These are phyloP conservation scores for Sandelia bainsii DNA, from an alignment of 2,797 vertebrate genomes.

Conservation along the genomic window DNA sequence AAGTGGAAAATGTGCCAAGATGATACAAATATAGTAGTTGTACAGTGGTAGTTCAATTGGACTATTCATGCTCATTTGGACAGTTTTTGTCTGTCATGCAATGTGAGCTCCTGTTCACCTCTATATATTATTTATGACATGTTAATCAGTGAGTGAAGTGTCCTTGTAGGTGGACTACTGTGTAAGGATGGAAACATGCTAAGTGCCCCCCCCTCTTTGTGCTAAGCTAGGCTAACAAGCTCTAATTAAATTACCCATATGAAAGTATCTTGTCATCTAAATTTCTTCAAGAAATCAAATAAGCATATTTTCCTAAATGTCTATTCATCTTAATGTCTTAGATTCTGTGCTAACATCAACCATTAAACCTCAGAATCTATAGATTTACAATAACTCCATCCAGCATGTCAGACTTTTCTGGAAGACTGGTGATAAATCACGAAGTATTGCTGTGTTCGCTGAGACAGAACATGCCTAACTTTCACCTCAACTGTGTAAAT, in stretches of 20 bases:
- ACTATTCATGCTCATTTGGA: neutral
- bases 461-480: conserved; percentile 19
- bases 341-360: conserved; percentile 1
- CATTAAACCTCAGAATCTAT: conserved; percentile 12
- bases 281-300: neutral
- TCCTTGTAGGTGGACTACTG: neutral
- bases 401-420: conserved; percentile 8
- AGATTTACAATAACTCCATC: conserved; percentile 17
- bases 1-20: conserved; percentile 19
- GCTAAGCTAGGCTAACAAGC: neutral
- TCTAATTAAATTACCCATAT: neutral
- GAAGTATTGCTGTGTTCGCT: neutral
- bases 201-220: neutral
- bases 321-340: neutral
- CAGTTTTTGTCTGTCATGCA: neutral
- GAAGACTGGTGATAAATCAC: conserved; percentile 18
- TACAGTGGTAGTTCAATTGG: neutral
- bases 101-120: neutral
- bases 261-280: conserved; percentile 9
- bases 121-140: neutral
- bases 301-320: neutral
- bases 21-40: neutral
- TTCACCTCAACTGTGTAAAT: conserved; percentile 19
- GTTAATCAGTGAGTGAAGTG: conserved; percentile 9
- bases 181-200: neutral